A percentile compares a stretch with the other conserved stretches of the same genome.
These are phyloP conservation scores for Mantis religiosa DNA, from an alignment of 2,888 invertebrate species.

Conservation along the genomic window DNA sequence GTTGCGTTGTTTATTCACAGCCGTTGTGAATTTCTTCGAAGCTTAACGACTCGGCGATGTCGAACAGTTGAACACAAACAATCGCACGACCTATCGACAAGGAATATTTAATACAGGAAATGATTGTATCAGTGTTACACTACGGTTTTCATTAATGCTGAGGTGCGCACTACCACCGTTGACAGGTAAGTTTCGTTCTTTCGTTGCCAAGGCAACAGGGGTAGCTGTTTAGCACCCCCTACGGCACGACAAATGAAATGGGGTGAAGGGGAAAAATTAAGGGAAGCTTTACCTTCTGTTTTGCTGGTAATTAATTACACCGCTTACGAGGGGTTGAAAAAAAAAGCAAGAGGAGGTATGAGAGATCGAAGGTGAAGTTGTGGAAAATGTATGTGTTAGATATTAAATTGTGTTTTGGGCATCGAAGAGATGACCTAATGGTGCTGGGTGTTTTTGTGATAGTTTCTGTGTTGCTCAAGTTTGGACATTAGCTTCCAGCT, in stretches of 20 bases:
- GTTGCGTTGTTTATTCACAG: neutral
- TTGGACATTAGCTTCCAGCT: neutral
- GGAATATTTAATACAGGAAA: slow-evolving; percentile 9
- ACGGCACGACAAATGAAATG: neutral
- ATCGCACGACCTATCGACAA: neutral
- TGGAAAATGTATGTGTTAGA: neutral
- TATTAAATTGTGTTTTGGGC: neutral
- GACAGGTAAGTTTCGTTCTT: neutral
- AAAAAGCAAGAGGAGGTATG: no score
- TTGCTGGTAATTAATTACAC: neutral
- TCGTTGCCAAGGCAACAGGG: slow-evolving; percentile 3
- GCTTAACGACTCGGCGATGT: neutral
- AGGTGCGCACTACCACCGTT: neutral
- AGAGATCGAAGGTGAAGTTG: neutral
- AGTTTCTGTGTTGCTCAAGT: neutral
- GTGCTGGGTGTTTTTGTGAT: neutral
- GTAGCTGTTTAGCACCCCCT: neutral
- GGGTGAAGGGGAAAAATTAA: neutral
- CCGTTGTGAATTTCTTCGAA: neutral
- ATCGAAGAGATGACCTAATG: neutral
- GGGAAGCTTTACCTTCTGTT: neutral
- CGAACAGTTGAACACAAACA: neutral
- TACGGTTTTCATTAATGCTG: neutral
- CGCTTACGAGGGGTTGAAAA: neutral
- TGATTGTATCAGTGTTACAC: neutral